These are phyloP conservation scores for Lycia hirtaria DNA, from an alignment of 2,888 invertebrate genomes.

Conservation along the genomic window DNA sequence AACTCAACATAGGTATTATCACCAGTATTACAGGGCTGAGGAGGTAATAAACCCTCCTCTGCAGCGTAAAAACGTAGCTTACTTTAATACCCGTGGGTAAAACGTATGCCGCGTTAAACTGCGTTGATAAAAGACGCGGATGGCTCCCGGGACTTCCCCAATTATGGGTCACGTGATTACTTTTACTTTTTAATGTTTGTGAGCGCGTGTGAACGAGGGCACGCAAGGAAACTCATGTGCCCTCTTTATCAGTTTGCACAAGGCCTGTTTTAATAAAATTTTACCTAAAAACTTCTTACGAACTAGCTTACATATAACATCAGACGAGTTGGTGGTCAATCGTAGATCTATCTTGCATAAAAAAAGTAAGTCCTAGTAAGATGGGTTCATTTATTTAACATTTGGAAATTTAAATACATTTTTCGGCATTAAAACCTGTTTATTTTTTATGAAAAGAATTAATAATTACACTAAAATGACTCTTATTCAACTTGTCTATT, in stretches of 20 bases:
- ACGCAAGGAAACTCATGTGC: constrained; percentile 1
- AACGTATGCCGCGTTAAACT: constrained; percentile 4
- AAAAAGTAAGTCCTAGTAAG: too few species aligned
- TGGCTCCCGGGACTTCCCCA: constrained; percentile 7
- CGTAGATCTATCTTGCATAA: too few species aligned
- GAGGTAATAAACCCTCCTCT: constrained; percentile 14
- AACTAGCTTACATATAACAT: too few species aligned
- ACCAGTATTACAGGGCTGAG: background rate
- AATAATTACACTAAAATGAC: too few species aligned
- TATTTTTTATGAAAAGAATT: too few species aligned
- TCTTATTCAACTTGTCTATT: too few species aligned
- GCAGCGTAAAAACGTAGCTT: constrained; percentile 5
- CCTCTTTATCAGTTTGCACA: background rate
- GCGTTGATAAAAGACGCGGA: constrained; percentile 1
- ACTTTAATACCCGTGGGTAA: background rate
- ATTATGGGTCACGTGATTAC: constrained; percentile 31
- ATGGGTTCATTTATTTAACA: too few species aligned
- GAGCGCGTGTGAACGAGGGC: constrained; percentile 2
- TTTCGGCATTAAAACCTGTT: too few species aligned
- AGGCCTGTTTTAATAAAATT: too few species aligned
- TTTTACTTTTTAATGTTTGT: constrained; percentile 37
- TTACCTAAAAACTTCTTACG: too few species aligned
- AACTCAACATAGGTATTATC: constrained; percentile 9
- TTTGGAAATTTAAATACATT: too few species aligned
- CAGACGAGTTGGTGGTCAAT: too few species aligned